Evolutionary conservation across 2,797 vertebrate genomes (phyloP).

Genomic region (Arvicola amphibius): DNA sequence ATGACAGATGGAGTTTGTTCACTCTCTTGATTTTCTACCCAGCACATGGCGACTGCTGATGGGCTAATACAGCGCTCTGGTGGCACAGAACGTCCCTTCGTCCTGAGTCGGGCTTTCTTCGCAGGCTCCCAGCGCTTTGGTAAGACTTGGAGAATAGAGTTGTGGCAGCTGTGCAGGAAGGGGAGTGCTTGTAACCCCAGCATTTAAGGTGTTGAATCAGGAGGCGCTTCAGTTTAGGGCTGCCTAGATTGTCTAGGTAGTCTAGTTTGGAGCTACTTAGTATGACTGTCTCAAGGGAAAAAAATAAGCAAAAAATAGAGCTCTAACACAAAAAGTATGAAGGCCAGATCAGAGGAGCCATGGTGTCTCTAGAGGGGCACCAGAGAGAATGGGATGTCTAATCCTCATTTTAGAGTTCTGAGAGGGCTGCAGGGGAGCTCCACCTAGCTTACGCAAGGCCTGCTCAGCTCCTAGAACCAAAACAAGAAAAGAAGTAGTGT

Average conservation of each 20-base stretch:
- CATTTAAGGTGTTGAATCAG: neutral
- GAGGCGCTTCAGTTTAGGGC: neutral
- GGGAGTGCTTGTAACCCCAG: neutral
- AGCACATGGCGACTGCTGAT: constrained; percentile 95
- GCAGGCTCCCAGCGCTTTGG: constrained; percentile 96
- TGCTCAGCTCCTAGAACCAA: neutral
- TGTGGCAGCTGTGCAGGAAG: neutral
- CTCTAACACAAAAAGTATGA: neutral
- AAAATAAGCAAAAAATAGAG: neutral
- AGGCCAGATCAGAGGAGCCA: neutral
- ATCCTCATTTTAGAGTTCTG: neutral
- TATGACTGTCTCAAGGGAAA: neutral
- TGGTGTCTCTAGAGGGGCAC: neutral
- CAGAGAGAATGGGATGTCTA: neutral
- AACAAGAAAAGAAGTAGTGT: neutral
- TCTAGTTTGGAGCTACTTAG: neutral
- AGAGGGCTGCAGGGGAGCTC: neutral
- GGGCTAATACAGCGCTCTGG: constrained; percentile 92
- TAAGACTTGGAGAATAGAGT: constrained; percentile 82
- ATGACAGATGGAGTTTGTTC: neutral
- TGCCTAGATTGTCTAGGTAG: neutral
- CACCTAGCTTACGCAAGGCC: neutral
- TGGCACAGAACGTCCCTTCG: constrained; percentile 93
- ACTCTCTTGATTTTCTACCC: neutral
- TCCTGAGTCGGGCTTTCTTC: constrained; percentile 93